Base-by-base conservation (phyloP, 2,113 vertebrate genomes). In the Oreotrochilus melanogaster region DNA sequence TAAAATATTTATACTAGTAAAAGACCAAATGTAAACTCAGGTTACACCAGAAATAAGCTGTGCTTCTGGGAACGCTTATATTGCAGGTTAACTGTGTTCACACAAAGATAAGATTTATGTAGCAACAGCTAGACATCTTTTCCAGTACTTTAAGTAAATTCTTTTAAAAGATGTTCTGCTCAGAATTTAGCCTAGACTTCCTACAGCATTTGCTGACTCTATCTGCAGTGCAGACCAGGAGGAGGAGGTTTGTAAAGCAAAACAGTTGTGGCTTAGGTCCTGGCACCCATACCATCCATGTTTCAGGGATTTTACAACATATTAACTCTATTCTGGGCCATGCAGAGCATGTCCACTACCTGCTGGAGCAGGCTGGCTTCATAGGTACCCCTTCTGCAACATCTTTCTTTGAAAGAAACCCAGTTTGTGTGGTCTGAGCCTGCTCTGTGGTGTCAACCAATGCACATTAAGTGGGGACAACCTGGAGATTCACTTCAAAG, bases 1-100 rank as follows among this genome's bases (percentile, higher is more conserved):
- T 86, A 78, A 93, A 94, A 95, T 95, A 94, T 93, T 97, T 97
- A 93, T 84, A 53, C 30, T 78, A 92, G 65, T 71, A 74, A 81
- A 92, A 92, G 91, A 86, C 51, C 60, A 79, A 94, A 88, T 81
- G 64, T 92, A 95, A 95, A 96, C 79, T 86, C 79, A 86, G 54
- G 86, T 94, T 95, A 84, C 72, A 86, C 23, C 16, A 90, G 88
- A 86, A 93, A 74, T 67, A 88, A 96, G 35, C 91, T 73, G 47
- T 89, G 56, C 75, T 92, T 90, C 92, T 93, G 85, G 86, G 82
- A 96, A 90, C 0, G 1, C 67, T 86, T 94, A 62, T 42, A 22
- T 76, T 54, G 48, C 66, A 89, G 88, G 78, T 93, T 93, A 93
- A 57, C 66, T 88, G 58, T 82, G 37, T 76, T 88, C 15, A n/a